Evolutionary conservation across 2,888 invertebrate genomes (phyloP), one percentile per base, ranked within the genome.

Genomic region (Eupithecia inturbata): DNA sequence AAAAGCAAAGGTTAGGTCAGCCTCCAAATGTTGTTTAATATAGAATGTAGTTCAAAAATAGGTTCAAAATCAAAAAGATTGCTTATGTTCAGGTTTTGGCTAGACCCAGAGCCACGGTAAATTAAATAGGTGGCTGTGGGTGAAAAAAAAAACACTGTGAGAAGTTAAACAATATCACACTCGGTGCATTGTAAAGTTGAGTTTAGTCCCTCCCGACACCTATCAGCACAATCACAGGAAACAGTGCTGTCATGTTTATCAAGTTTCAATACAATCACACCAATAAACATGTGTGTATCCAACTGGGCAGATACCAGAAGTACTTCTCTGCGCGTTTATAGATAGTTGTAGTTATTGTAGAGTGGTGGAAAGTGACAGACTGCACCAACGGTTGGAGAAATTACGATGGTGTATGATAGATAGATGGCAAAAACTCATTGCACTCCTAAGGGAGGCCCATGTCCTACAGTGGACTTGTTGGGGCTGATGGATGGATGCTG

Each of bases 141-240:
- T n/a, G n/a, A n/a, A n/a, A 53, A 9, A 53, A 10, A 53, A 53
- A 22, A 53, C 7, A 53, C 22, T 22, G 22, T 49, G n/a, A n/a
- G n/a, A 49, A n/a, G 3, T 49, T 49, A n/a, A 49, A 49, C 49
- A 28, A 28, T 26, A 57, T 60, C 60, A 28, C 9, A 16, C 41
- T 41, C 3, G 31, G 31, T 31, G 16, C 28, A 28, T 60, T 60
- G 31, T 19, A 19, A 12, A 36, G 26, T 66, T 26, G n/a, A n/a
- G 9, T 67, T 31, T 39, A 31, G 36, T 31, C 53, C 49, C 64
- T 49, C 39, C 66, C 45, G 64, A 45, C 64, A 80, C 71, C 76
- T 77, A 82, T 81, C 81, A 83, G 82, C 80, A 82, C 79, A 87
- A 88, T 87, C 85, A 85, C 89, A 91, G 92, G 92, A 92, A 91